Conservation (phyloP, 2,797 vertebrate genomes). For the Champsocephalus esox region DNA sequence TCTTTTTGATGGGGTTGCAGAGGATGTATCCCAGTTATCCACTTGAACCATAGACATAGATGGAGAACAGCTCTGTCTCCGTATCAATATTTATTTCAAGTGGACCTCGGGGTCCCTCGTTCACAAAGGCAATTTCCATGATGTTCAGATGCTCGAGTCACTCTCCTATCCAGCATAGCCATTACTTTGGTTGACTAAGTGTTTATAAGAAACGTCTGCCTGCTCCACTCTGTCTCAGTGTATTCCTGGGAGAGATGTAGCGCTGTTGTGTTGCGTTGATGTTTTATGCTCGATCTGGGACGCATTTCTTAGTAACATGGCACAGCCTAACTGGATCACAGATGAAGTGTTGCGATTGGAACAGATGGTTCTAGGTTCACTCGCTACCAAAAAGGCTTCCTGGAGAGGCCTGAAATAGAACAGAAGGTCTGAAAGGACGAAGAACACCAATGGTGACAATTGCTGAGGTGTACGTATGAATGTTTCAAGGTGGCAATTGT, state of each 20-base stretch:
- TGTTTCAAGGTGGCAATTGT: constrained; percentile 20
- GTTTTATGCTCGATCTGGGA: constrained; percentile 75
- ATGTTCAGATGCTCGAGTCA: constrained; percentile 22
- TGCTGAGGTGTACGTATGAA: constrained; percentile 2
- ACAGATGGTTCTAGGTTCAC: constrained; percentile 72
- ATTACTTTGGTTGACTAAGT: constrained; percentile 48
- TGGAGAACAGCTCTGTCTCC: constrained; percentile 56
- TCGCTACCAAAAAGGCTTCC: constrained; percentile 36
- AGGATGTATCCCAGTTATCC: constrained; percentile 45
- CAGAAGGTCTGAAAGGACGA: constrained; percentile 34
- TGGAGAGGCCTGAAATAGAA: constrained; percentile 44
- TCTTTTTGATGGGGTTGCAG: constrained; percentile 35
- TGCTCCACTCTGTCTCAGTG: constrained; percentile 36
- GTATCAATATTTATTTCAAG: constrained; percentile 43
- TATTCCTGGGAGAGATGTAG: constrained; percentile 63
- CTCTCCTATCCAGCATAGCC: constrained; percentile 19
- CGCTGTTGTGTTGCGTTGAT: constrained; percentile 57
- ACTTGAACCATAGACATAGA: constrained; percentile 63
- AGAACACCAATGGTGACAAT: constrained; percentile 45
- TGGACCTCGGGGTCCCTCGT: constrained; percentile 24
- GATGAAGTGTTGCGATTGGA: constrained; percentile 70
- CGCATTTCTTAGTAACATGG: constrained; percentile 66
- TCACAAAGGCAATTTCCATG: constrained; percentile 45
- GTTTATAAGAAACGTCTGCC: constrained; percentile 53
- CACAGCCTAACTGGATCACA: constrained; percentile 71